Evolutionary conservation across 2,113 vertebrate species (phyloP).

Genomic region (Gorsachius goisagi): DNA sequence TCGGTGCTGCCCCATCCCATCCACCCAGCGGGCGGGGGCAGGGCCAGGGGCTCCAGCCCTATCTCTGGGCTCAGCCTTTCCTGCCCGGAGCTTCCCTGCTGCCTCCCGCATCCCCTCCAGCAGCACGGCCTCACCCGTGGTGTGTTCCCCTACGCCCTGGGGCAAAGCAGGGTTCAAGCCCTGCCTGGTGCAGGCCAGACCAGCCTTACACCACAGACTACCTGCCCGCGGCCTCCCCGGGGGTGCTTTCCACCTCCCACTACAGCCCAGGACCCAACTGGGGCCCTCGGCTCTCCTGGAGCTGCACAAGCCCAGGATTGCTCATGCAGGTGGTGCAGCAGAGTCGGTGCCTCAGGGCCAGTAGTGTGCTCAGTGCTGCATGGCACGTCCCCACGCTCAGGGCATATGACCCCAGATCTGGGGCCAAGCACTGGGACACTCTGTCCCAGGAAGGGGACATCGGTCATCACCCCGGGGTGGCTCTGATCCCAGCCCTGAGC

Average conservation of each 20-base stretch:
- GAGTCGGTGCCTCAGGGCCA: accelerated
- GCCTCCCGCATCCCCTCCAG: accelerated
- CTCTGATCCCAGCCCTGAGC: background rate
- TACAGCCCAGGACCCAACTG: background rate
- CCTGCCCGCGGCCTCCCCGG: accelerated
- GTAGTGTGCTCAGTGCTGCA: accelerated
- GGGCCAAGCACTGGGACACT: accelerated
- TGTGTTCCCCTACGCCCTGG: accelerated
- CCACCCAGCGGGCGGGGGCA: no score
- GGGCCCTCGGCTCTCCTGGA: accelerated
- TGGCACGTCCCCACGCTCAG: accelerated
- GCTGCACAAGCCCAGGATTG: accelerated
- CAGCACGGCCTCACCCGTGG: accelerated
- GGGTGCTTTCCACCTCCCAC: background rate
- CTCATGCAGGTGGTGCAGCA: accelerated
- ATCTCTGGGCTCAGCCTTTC: background rate
- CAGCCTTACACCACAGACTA: background rate
- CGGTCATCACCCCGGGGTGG: accelerated
- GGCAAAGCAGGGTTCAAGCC: accelerated
- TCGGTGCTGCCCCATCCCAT: no score
- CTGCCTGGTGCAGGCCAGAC: no score
- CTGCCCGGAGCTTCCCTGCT: background rate
- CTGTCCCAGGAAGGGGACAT: background rate
- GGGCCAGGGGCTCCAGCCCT: background rate
- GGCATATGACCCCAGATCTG: accelerated